Evolutionary conservation across 2,797 vertebrate species (phyloP).

Genomic region (Mareca penelope): DNA sequence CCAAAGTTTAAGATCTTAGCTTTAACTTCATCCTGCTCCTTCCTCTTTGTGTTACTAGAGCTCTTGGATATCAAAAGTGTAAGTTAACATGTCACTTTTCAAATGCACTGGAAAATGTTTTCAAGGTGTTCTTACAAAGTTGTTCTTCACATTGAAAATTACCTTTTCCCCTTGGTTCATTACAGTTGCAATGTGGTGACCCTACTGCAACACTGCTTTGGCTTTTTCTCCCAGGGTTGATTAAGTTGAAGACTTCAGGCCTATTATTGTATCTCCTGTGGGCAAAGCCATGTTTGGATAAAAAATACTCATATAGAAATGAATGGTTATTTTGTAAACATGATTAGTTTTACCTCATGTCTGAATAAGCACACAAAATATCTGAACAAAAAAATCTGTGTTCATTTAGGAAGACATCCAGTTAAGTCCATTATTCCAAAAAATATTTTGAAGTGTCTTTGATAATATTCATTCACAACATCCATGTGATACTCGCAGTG

Average conservation of each 20-base stretch:
- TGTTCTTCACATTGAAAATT: background rate
- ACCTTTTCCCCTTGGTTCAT: background rate
- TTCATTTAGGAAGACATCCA: background rate
- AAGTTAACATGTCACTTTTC: background rate
- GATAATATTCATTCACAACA: background rate
- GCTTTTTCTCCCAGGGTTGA: background rate
- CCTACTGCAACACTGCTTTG: background rate
- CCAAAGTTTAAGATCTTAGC: background rate
- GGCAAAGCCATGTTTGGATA: background rate
- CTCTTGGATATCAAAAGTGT: background rate
- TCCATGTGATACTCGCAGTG: background rate
- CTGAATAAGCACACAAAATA: background rate
- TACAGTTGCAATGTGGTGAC: background rate
- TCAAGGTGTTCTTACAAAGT: background rate
- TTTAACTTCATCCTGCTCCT: background rate
- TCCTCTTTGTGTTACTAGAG: background rate
- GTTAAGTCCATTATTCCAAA: background rate
- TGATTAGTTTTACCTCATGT: background rate
- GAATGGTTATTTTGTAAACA: background rate
- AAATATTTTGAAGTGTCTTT: background rate
- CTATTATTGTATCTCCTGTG: background rate
- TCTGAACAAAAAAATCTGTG: background rate
- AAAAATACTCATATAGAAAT: background rate
- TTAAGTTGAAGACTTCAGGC: background rate
- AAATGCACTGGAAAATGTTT: background rate